Evolutionary conservation across 2,113 vertebrate species (phyloP).

Genomic region (Castor canadensis): DNA sequence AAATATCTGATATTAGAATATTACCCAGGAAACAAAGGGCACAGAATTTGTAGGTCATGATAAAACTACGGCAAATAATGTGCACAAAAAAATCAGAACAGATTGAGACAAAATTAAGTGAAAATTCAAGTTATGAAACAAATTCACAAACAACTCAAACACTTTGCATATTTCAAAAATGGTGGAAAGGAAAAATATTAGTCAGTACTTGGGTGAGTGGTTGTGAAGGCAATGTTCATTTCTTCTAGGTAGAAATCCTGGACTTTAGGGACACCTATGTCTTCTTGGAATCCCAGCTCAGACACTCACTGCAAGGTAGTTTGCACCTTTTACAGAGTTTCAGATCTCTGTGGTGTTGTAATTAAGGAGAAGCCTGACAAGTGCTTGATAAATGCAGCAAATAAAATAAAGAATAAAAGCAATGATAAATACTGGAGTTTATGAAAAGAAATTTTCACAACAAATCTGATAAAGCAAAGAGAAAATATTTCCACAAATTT

Average conservation of each 20-base stretch:
- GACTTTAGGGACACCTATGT: not conserved
- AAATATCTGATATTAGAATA: not conserved
- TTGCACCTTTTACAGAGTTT: not conserved
- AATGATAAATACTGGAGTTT: not conserved
- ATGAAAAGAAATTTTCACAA: not conserved
- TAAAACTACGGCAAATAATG: not conserved
- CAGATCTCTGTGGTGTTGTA: not conserved
- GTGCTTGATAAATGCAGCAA: not conserved
- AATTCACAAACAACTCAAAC: not conserved
- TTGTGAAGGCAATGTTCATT: not conserved
- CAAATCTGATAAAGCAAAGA: not conserved
- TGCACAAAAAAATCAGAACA: not conserved
- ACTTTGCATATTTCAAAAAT: not conserved
- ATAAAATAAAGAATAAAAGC: constrained; percentile 33
- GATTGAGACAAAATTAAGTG: not conserved
- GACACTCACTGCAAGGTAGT: not conserved
- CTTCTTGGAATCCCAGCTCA: not conserved
- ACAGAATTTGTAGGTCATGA: not conserved
- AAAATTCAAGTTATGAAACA: not conserved
- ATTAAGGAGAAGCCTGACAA: not conserved
- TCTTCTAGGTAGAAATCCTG: not conserved
- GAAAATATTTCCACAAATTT: not conserved
- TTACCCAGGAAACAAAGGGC: not conserved
- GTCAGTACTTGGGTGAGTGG: not conserved
- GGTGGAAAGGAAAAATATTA: not conserved